phyloP scores from a whole-genome alignment of 2,888 invertebrate species.

The Torymus tubicola region DNA sequence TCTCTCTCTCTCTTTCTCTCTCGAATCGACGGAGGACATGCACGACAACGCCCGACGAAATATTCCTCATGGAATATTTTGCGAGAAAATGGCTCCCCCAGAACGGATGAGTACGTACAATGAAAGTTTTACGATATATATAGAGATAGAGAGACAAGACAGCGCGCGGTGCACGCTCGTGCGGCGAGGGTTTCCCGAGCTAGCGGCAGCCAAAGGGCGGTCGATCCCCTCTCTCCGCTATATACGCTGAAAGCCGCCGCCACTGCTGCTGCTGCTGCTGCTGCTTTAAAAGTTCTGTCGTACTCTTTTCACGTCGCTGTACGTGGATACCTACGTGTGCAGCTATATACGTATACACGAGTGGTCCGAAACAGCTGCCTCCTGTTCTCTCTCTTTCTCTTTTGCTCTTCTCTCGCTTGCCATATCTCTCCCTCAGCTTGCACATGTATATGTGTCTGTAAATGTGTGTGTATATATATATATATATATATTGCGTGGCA shows the following conservation, averaged over 20 bases:
- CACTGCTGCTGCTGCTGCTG: background rate
- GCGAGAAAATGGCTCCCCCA: slow-evolving; percentile 8
- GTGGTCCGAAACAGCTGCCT: too few species aligned
- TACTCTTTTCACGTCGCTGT: background rate
- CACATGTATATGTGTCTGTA: too few species aligned
- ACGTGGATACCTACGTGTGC: background rate
- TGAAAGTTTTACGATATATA: background rate
- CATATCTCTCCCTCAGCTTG: too few species aligned
- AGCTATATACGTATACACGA: background rate
- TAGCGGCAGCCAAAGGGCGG: slow-evolving; percentile 31
- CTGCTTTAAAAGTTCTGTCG: slow-evolving; percentile 12
- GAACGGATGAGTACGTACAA: slow-evolving; percentile 13
- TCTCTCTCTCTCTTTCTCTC: too few species aligned
- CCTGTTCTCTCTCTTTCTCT: too few species aligned
- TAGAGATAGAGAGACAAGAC: background rate
- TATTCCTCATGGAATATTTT: slow-evolving; percentile 31
- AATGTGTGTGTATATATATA: too few species aligned
- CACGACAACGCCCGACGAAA: slow-evolving; percentile 16
- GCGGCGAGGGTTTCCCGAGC: slow-evolving; percentile 13
- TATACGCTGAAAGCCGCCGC: slow-evolving; percentile 1
- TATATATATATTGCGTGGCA: background rate
- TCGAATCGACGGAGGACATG: too few species aligned
- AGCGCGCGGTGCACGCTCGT: background rate
- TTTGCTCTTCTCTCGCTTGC: too few species aligned
- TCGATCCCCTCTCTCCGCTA: background rate